phyloP scores from a whole-genome alignment of 2,797 vertebrate species.

The Argyrosomus regius region DNA sequence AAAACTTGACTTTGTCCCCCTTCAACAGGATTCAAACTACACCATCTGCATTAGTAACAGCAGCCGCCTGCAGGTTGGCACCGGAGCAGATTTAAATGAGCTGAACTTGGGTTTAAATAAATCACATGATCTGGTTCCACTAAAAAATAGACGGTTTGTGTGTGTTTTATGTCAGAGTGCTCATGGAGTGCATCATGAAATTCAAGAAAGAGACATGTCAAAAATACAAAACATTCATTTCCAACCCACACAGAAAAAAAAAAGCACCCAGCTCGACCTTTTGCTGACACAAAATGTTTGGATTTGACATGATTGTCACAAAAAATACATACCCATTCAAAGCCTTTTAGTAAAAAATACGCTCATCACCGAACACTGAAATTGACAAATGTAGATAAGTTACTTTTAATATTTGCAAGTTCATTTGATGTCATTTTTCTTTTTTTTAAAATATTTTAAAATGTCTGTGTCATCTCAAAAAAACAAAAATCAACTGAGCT shows the following conservation, averaged over 20 bases:
- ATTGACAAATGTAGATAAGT: constrained; percentile 59
- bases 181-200: constrained; percentile 44
- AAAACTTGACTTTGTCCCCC: constrained; percentile 23
- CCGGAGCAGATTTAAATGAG: constrained; percentile 5
- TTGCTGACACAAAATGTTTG: constrained; percentile 54
- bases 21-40: constrained; percentile 18
- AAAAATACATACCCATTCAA: constrained; percentile 69
- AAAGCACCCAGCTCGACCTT: constrained; percentile 40
- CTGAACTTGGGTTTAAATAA: not conserved
- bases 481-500: constrained; percentile 52
- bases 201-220: constrained; percentile 30
- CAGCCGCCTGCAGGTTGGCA: constrained; percentile 22
- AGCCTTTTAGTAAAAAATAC: constrained; percentile 71
- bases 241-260: constrained; percentile 48
- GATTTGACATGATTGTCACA: constrained; percentile 79
- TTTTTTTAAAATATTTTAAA: constrained; percentile 14
- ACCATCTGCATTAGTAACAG: constrained; percentile 18
- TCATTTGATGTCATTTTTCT: constrained; percentile 32
- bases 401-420: constrained; percentile 53
- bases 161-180: constrained; percentile 21
- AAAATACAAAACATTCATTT: constrained; percentile 70
- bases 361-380: constrained; percentile 59
- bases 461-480: constrained; percentile 18
- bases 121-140: constrained; percentile 10
- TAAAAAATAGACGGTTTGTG: not conserved